Conservation (phyloP, 2,113 vertebrate species). For the Silurus meridionalis region DNA sequence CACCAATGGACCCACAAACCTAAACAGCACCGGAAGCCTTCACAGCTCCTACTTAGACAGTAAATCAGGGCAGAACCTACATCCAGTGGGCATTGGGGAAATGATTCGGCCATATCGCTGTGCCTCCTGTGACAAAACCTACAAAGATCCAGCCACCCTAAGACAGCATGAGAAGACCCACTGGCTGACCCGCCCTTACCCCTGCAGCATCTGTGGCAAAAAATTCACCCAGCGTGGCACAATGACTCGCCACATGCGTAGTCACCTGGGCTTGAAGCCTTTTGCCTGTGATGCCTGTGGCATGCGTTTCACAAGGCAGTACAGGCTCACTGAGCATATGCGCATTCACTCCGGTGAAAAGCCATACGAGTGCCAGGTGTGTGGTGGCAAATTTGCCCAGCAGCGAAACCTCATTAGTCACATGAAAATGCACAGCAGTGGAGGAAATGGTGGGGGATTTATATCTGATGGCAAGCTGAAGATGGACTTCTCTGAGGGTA, state of each 20-base stretch:
- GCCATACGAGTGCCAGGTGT: constrained; percentile 97
- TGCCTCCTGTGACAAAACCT: constrained; percentile 92
- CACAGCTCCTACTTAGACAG: constrained; percentile 76
- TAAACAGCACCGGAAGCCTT: constrained; percentile 58
- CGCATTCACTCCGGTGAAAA: constrained; percentile 99
- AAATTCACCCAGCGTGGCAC: constrained; percentile 99
- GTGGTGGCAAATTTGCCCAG: constrained; percentile 98
- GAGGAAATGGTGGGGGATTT: constrained; percentile 69
- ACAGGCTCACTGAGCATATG: constrained; percentile 99
- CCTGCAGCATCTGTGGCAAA: constrained; percentile 98
- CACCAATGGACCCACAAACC: constrained; percentile 59
- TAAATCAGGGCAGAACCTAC: constrained; percentile 76
- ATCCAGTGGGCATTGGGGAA: constrained; percentile 75
- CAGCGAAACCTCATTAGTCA: constrained; percentile 99
- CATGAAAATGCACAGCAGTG: constrained; percentile 98
- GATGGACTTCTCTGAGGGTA: constrained; percentile 88
- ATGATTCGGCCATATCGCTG: constrained; percentile 94
- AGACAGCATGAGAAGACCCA: constrained; percentile 98
- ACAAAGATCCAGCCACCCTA: constrained; percentile 97
- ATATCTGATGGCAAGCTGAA: constrained; percentile 85
- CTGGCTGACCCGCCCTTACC: constrained; percentile 97
- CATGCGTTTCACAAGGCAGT: constrained; percentile 99
- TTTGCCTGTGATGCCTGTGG: constrained; percentile 97
- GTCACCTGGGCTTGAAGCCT: constrained; percentile 96
- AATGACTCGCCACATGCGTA: constrained; percentile 99